Conservation (phyloP, 64 coral and sea anemone genomes). For the Acropora yongei region DNA sequence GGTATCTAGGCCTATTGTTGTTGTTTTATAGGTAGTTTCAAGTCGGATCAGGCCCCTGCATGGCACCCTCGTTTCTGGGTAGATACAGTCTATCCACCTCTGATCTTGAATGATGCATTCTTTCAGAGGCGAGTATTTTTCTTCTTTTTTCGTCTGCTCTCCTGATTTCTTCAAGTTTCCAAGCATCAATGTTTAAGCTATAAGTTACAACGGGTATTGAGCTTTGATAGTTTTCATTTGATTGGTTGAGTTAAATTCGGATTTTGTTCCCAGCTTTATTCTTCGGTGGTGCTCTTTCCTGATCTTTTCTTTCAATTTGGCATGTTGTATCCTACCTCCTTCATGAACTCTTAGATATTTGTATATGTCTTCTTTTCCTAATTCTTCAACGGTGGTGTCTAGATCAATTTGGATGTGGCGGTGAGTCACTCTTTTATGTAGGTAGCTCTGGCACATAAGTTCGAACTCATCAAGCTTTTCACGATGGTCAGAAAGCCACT, state of each 20-base stretch:
- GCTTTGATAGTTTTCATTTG: not conserved
- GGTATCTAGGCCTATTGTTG: no score
- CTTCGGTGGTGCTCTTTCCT: not conserved
- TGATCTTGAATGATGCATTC: no score
- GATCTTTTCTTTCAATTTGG: no score
- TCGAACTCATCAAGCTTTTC: no score
- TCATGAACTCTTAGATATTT: constrained; percentile 2
- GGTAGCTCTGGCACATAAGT: no score
- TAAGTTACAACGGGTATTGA: not conserved
- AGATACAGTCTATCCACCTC: no score
- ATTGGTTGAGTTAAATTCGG: not conserved
- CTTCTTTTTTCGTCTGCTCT: not conserved
- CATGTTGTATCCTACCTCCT: constrained; percentile 13
- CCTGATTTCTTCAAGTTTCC: not conserved
- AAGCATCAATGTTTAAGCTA: not conserved
- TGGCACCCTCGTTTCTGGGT: no score
- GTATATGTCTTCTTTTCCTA: not conserved
- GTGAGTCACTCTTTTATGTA: not conserved
- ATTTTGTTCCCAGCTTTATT: not conserved
- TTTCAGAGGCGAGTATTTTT: no score
- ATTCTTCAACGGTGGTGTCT: not conserved
- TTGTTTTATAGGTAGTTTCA: no score
- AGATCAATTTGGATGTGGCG: not conserved
- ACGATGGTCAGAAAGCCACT: not conserved
- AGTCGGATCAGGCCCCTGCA: no score